Conservation (phyloP, 2,888 invertebrate species). For the Oasisia sp. region DNA sequence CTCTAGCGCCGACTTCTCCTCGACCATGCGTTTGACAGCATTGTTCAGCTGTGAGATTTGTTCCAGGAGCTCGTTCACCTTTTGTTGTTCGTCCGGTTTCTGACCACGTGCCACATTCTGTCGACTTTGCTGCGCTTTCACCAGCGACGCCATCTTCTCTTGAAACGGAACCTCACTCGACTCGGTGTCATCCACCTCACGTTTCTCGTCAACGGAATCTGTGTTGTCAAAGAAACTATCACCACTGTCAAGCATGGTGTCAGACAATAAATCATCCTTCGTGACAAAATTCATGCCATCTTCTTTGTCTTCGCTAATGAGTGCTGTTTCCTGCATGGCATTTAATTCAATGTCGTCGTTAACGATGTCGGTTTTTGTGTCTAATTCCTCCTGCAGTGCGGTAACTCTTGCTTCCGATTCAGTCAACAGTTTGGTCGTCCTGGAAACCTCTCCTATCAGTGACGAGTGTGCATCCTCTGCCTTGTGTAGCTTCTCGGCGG, state of each 20-base stretch:
- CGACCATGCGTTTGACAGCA: not conserved
- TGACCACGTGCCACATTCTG: not conserved
- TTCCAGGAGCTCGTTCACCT: not conserved
- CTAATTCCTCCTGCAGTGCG: not conserved
- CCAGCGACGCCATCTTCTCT: not conserved
- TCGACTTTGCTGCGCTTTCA: not conserved
- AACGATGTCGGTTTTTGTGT: not conserved
- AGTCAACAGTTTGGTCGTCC: not conserved
- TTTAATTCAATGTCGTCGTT: too few species aligned
- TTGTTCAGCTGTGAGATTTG: not conserved
- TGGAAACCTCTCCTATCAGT: not conserved
- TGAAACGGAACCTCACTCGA: not conserved
- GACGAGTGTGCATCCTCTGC: not conserved
- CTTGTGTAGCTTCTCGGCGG: not conserved
- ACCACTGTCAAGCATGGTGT: not conserved
- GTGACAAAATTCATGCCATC: not conserved
- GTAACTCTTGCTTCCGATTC: not conserved
- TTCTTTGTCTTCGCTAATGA: not conserved
- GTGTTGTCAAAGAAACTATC: not conserved
- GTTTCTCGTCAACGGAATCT: not conserved
- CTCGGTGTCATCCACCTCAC: not conserved
- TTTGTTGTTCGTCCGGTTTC: not conserved
- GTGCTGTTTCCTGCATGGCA: not conserved
- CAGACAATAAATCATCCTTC: not conserved
- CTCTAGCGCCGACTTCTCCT: not conserved